Percentiles rank a stretch among this genome's conserved stretches.
Conservation (phyloP, 1,140 invertebrate species). For the Paralvinella palmiformis region DNA sequence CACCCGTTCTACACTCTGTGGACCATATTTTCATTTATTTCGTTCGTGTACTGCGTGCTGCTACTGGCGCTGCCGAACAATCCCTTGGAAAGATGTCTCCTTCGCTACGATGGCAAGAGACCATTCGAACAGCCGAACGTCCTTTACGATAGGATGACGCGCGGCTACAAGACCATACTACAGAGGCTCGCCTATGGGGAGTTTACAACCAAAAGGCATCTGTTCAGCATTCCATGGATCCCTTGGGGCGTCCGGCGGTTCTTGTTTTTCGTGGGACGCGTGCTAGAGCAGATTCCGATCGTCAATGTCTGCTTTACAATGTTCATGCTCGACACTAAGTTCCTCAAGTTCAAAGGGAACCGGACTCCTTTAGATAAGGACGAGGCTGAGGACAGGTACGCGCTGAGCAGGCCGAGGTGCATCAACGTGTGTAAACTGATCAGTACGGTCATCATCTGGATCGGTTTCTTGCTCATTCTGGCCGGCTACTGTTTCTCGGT, state of each 20-base stretch:
- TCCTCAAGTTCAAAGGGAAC: background rate
- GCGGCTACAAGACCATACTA: slow-evolving; percentile 13
- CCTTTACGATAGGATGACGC: slow-evolving; percentile 11
- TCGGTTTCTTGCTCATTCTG: slow-evolving; percentile 18
- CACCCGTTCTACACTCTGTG: slow-evolving; percentile 5
- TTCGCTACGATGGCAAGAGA: slow-evolving; percentile 6
- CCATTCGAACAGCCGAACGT: slow-evolving; percentile 5
- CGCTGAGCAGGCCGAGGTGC: background rate
- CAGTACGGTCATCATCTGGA: slow-evolving; percentile 6
- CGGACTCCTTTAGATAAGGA: background rate
- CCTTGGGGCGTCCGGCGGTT: slow-evolving; percentile 13
- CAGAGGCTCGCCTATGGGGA: slow-evolving; percentile 19
- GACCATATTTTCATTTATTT: slow-evolving; percentile 17
- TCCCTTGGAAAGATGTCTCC: slow-evolving; percentile 15
- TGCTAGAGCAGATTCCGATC: slow-evolving; percentile 14
- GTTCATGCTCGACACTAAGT: slow-evolving; percentile 1
- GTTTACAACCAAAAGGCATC: slow-evolving; percentile 7
- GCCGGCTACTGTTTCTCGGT: slow-evolving; percentile 18
- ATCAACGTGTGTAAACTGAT: slow-evolving; percentile 10
- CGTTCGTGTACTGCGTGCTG: slow-evolving; percentile 18
- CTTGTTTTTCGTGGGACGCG: background rate
- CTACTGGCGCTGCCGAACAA: slow-evolving; percentile 16
- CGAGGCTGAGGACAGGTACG: background rate
- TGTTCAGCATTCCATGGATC: slow-evolving; percentile 16
- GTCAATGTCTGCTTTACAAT: slow-evolving; percentile 15